Evolutionary conservation across 2,888 invertebrate species (phyloP), one percentile per base, ranked within the genome.

Genomic region (Balanococcus diminutus): DNA sequence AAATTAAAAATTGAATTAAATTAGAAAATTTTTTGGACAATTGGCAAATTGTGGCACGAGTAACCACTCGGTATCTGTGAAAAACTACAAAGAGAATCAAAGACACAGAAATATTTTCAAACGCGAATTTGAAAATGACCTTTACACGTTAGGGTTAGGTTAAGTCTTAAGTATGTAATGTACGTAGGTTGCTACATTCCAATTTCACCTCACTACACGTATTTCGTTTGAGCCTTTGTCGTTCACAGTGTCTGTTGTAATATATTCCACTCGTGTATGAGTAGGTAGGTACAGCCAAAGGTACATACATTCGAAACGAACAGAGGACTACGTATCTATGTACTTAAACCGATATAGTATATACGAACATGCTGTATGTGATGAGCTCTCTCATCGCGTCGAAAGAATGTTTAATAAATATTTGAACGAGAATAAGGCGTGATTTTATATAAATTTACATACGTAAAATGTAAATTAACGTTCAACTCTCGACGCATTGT

Each of bases 401-500:
- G 56, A 56, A 56, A 56, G 56, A 56, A 56, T 22, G 56, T 4
- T 56, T 56, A 42, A 42, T 42, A 42, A 42, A 56, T 56, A 56
- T 56, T 56, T 56, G 19, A 56, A 56, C 56, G 19, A 19, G 56
- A 56, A 56, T 56, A 56, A 56, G 56, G 56, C 56, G 56, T 56
- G 56, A 56, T 56, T 56, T 56, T 56, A 56, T 22, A 22, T 22
- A 56, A 56, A 56, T 56, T 56, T 56, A 22, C 56, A 56, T 56
- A 56, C 56, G 56, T 56, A 11, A 56, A 56, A 56, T 56, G 56
- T 56, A 56, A 56, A 56, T 56, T 56, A 56, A 56, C 56, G 56
- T 22, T 19, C 8, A 56, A 56, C 22, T 56, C 22, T 56, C 22
- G 56, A 2, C 6, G 56, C 22, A 56, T 56, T 56, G 56, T 56